Conservation (phyloP, 2,888 invertebrate species). For the Eudiplozoon nipponicum region DNA sequence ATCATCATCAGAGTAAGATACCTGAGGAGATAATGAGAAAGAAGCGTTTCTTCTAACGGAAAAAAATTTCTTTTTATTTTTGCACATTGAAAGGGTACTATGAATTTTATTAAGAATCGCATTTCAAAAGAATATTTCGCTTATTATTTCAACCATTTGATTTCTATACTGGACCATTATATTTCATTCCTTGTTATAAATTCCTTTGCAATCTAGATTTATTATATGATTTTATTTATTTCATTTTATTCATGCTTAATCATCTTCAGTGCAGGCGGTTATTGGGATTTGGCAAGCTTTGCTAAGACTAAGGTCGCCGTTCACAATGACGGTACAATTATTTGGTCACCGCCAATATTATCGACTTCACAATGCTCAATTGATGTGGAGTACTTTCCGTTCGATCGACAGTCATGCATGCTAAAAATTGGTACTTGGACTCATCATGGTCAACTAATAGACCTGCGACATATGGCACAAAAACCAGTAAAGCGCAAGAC, state of each 20-base stretch:
- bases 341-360: conserved; percentile 64
- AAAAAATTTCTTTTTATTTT: too few species aligned
- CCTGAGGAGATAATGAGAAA: too few species aligned
- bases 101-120: too few species aligned
- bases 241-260: too few species aligned
- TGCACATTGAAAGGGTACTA: too few species aligned
- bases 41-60: too few species aligned
- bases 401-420: conserved; percentile 54
- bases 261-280: conserved; percentile 16
- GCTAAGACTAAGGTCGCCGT: conserved; percentile 19
- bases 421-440: conserved; percentile 62
- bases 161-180: background rate
- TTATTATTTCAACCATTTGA: background rate
- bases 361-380: conserved; percentile 33
- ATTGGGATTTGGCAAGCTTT: conserved; percentile 17
- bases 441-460: conserved; percentile 23
- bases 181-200: background rate
- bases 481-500: too few species aligned
- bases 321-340: conserved; percentile 31
- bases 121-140: too few species aligned
- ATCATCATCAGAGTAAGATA: too few species aligned
- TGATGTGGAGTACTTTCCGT: conserved; percentile 69
- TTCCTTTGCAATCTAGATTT: background rate
- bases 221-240: background rate
- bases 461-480: conserved; percentile 17